Base-by-base conservation (phyloP, 2,113 vertebrate genomes). In the Phycodurus eques region DNA sequence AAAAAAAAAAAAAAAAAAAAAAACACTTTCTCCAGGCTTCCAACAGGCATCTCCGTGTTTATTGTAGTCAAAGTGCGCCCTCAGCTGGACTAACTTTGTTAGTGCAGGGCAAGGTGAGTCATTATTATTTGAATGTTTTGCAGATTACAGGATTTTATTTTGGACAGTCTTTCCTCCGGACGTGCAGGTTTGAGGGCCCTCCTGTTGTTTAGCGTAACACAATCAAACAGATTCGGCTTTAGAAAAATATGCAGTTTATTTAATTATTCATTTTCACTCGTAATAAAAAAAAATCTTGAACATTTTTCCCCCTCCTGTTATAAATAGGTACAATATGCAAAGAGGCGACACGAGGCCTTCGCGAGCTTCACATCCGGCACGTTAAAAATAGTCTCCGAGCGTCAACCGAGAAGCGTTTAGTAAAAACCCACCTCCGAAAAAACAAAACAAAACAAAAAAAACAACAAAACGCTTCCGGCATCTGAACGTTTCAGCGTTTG, bases 241-340 rank as follows among this genome's bases (percentile, higher is more conserved):
- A 89, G 84, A 92, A 92, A 39, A 92, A 93, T 73, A 85, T 88
- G 84, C 83, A 81, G 91, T 91, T 91, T 90, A 91, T 92, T 93
- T 88, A 73, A 88, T 92, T 85, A 80, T 78, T 85, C 46, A 76
- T 84, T 82, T 70, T 76, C 65, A 86, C 71, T 72, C 2, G n/a
- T 72, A 76, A 87, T 83, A 89, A 90, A 91, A 83, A 90, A 88
- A 73, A 56, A 56, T n/a, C 33, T 77, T 68, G 22, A 31, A 57
- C 68, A 56, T 46, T 68, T 49, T 11, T 2, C 46, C 27, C 54
- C 78, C 68, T 42, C 31, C 0, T 70, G 19, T n/a, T 69, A n/a
- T 77, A 81, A 84, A 83, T 78, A 80, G 0, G 46, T 71, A 78
- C 73, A 83, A 74, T 78, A 47, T 47, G 59, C 27, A 61, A 61